These are phyloP conservation scores for Forbesichthys agassizii DNA, from an alignment of 2,113 vertebrate genomes.

Conservation along the genomic window DNA sequence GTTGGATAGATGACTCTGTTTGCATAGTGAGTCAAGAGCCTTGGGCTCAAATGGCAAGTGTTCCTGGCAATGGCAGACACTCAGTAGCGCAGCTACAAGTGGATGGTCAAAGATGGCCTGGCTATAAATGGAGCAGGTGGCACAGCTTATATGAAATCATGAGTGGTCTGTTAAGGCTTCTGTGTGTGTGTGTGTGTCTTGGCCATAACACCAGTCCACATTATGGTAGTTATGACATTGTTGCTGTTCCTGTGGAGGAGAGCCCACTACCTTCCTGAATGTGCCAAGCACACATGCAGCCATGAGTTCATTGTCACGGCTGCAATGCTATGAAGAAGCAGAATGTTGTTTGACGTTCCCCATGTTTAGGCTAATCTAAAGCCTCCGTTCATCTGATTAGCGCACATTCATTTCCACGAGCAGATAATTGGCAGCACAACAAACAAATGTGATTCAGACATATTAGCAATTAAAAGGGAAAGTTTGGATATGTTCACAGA, in stretches of 20 bases:
- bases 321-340: slow-evolving; percentile 17
- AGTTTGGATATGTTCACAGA: slow-evolving; percentile 29
- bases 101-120: slow-evolving; percentile 21
- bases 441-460: slow-evolving; percentile 12
- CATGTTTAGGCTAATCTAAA: slow-evolving; percentile 23
- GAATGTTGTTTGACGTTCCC: slow-evolving; percentile 15
- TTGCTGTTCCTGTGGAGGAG: background rate
- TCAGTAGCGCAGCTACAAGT: slow-evolving; percentile 21
- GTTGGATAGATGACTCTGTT: slow-evolving; percentile 30
- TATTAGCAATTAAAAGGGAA: slow-evolving; percentile 26
- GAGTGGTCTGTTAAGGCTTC: slow-evolving; percentile 29
- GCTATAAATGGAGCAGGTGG: slow-evolving; percentile 33
- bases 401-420: slow-evolving; percentile 34
- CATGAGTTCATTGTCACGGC: slow-evolving; percentile 11
- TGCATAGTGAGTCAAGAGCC: slow-evolving; percentile 29
- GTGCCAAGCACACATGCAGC: slow-evolving; percentile 1
- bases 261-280: background rate
- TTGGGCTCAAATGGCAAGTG: slow-evolving; percentile 40
- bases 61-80: slow-evolving; percentile 29
- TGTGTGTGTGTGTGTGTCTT: slow-evolving; percentile 12
- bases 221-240: slow-evolving; percentile 8
- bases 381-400: slow-evolving; percentile 28
- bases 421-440: slow-evolving; percentile 41
- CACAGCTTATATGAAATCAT: slow-evolving; percentile 20
- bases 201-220: slow-evolving; percentile 7